These are phyloP conservation scores for Drosophila bocki DNA, from an alignment of 1,140 invertebrate genomes.

Conservation along the genomic window DNA sequence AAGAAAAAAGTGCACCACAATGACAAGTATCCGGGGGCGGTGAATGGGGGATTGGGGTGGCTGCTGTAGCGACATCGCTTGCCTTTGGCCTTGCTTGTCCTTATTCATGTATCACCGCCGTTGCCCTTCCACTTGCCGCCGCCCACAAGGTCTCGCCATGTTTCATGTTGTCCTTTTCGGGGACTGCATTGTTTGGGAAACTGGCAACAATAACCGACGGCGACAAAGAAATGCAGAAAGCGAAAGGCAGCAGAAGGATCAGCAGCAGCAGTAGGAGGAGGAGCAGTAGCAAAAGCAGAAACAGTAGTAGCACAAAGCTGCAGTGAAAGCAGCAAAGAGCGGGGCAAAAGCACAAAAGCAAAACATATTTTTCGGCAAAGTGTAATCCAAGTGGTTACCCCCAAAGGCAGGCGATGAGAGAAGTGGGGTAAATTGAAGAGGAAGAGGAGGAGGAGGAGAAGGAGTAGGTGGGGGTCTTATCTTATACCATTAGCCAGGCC, in stretches of 20 bases:
- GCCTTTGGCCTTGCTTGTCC: constrained; percentile 71
- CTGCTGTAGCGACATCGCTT: constrained; percentile 26
- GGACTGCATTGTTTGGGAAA: constrained; percentile 63
- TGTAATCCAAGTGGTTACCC: constrained; percentile 68
- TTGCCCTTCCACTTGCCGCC: constrained; percentile 4
- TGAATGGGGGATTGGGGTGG: constrained; percentile 2
- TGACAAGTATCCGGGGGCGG: constrained; percentile 40
- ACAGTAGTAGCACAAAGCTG: not conserved
- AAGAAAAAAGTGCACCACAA: constrained; percentile 66
- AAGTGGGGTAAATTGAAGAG: not conserved
- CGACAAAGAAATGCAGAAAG: constrained; percentile 51
- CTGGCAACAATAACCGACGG: constrained; percentile 56
- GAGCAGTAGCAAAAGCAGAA: not conserved
- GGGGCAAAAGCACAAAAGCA: constrained; percentile 5
- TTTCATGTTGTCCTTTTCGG: constrained; percentile 56
- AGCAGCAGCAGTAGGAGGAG: not conserved
- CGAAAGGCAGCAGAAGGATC: constrained; percentile 5
- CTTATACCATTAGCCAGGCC: constrained; percentile 28
- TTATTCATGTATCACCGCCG: constrained; percentile 40
- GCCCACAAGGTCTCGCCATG: constrained; percentile 53
- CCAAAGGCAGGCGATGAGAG: constrained; percentile 2
- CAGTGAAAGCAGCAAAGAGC: constrained; percentile 4
- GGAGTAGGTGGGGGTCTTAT: not conserved
- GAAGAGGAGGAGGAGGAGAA: not conserved
- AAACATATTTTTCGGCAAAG: constrained; percentile 58